These are phyloP conservation scores for Bolborhynchus lineola DNA, from an alignment of 2,113 vertebrate species.

Conservation along the genomic window DNA sequence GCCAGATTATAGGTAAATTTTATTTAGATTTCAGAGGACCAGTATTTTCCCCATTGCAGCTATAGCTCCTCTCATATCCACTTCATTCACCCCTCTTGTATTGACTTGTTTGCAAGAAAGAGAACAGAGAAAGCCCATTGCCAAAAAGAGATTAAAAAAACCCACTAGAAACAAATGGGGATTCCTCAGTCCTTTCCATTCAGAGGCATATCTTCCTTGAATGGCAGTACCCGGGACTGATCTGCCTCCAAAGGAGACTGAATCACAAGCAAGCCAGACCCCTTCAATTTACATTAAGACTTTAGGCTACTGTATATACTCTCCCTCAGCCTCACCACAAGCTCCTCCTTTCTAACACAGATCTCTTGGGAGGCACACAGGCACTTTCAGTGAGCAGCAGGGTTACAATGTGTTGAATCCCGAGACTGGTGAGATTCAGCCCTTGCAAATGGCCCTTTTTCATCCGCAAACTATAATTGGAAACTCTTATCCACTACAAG, in stretches of 20 bases:
- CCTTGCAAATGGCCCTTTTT: background rate
- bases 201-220: conserved; percentile 45
- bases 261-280: background rate
- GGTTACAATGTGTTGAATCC: background rate
- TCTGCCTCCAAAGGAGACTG: background rate
- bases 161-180: background rate
- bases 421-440: background rate
- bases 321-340: background rate
- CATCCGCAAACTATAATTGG: background rate
- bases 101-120: background rate
- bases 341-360: conserved; percentile 18
- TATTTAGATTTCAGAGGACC: background rate
- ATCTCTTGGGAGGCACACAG: background rate
- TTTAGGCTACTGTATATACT: background rate
- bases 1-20: background rate
- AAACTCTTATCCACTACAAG: background rate
- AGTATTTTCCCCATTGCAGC: background rate
- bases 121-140: background rate
- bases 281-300: background rate
- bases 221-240: conserved; percentile 17
- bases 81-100: background rate
- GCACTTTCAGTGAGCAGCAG: background rate
- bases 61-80: background rate
- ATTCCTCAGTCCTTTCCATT: background rate
- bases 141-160: background rate